Conservation (phyloP, 2,797 vertebrate species). For the Pseudochaenichthys georgianus region DNA sequence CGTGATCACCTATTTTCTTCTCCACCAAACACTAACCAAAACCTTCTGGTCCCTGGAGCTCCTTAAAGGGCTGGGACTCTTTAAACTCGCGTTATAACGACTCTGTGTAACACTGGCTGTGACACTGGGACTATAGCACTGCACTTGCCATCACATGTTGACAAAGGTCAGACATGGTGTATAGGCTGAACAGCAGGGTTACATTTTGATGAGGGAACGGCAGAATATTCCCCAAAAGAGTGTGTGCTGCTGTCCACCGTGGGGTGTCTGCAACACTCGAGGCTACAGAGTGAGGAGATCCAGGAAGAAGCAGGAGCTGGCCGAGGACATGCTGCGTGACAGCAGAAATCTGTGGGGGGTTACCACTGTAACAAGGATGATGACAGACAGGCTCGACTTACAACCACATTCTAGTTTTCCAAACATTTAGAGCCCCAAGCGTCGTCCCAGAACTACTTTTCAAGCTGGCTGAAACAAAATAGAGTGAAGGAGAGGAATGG, state of each 20-base stretch:
- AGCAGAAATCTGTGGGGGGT: conserved; percentile 61
- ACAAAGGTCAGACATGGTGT: conserved; percentile 32
- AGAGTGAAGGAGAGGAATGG: conserved; percentile 51
- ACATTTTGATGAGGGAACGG: conserved; percentile 26
- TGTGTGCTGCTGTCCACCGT: conserved; percentile 50
- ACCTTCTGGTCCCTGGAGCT: not conserved
- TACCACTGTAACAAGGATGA: conserved; percentile 69
- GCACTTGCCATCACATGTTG: conserved; percentile 34
- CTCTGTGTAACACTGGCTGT: not conserved
- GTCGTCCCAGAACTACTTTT: conserved; percentile 57
- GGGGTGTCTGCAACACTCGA: conserved; percentile 33
- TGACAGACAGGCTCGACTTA: conserved; percentile 69
- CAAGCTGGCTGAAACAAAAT: conserved; percentile 52
- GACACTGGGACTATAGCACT: not conserved
- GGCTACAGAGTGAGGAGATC: conserved; percentile 36
- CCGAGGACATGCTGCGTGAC: conserved; percentile 56
- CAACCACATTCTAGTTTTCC: conserved; percentile 44
- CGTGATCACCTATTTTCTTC: conserved; percentile 29
- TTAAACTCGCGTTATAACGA: conserved; percentile 9
- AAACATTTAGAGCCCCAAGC: conserved; percentile 33
- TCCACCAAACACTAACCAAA: conserved; percentile 16
- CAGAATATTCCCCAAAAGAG: conserved; percentile 19
- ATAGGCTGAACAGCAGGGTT: conserved; percentile 29
- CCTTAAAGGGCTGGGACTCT: not conserved
- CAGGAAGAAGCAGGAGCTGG: conserved; percentile 50